These are phyloP conservation scores for Sebastes elongatus DNA, from an alignment of 2,797 vertebrate genomes.

Conservation along the genomic window DNA sequence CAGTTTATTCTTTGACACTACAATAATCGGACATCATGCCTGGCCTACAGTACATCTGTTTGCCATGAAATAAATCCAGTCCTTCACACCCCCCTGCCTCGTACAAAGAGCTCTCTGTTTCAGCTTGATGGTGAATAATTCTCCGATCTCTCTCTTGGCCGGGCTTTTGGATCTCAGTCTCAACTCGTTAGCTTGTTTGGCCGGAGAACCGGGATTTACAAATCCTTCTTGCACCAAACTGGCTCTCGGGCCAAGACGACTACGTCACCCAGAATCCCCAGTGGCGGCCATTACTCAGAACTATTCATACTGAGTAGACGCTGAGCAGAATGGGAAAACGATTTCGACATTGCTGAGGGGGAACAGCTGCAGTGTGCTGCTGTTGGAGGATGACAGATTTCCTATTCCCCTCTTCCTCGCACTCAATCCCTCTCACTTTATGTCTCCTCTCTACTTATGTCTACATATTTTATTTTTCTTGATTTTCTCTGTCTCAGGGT, in stretches of 20 bases:
- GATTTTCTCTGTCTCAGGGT: background rate
- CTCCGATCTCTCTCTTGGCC: constrained; percentile 54
- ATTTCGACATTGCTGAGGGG: constrained; percentile 64
- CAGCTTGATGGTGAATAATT: constrained; percentile 38
- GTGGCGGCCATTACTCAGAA: constrained; percentile 67
- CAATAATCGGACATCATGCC: background rate
- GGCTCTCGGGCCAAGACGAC: constrained; percentile 51
- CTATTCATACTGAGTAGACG: constrained; percentile 41
- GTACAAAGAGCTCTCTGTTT: constrained; percentile 52
- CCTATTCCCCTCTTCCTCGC: constrained; percentile 32
- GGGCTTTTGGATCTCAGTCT: constrained; percentile 39
- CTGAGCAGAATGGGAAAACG: constrained; percentile 55
- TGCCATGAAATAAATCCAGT: constrained; percentile 14
- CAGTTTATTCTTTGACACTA: background rate
- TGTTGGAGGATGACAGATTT: constrained; percentile 58
- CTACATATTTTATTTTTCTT: background rate
- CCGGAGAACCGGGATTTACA: constrained; percentile 51
- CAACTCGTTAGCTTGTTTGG: constrained; percentile 63
- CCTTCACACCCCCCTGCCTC: constrained; percentile 12
- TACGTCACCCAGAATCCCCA: constrained; percentile 74
- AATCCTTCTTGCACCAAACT: constrained; percentile 57
- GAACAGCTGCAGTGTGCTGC: constrained; percentile 71
- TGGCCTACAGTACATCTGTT: constrained; percentile 14
- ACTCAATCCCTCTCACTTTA: constrained; percentile 9
- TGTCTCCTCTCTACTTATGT: constrained; percentile 6